phyloP scores from a whole-genome alignment of 2,888 invertebrate species.

The Nephrotoma appendiculata region DNA sequence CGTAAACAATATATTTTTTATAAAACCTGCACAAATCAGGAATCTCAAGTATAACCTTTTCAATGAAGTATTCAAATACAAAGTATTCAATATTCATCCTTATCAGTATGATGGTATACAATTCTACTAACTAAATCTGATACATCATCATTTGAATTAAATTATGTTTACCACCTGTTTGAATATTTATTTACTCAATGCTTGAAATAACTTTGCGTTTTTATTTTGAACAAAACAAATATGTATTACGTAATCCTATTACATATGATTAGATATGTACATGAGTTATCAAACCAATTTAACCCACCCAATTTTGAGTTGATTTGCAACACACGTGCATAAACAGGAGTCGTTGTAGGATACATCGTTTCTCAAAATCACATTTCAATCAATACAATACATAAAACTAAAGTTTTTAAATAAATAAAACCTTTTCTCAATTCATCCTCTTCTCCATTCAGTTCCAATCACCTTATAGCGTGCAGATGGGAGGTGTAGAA shows the following conservation, averaged over 20 bases:
- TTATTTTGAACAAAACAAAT: background rate
- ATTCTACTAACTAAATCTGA: background rate
- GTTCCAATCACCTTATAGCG: too few relatives aligned
- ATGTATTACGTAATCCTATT: background rate
- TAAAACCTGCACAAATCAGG: too few relatives aligned
- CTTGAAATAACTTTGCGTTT: background rate
- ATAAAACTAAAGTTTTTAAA: too few relatives aligned
- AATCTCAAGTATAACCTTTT: background rate
- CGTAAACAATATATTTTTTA: background rate
- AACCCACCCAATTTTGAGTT: too few relatives aligned
- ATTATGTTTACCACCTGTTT: background rate
- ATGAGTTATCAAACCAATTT: too few relatives aligned
- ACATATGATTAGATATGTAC: too few relatives aligned
- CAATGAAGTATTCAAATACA: background rate
- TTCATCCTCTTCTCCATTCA: too few relatives aligned
- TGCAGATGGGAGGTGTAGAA: background rate
- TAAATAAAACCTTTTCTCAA: too few relatives aligned
- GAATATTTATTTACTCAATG: background rate
- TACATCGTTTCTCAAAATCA: too few relatives aligned
- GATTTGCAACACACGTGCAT: too few relatives aligned
- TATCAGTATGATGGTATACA: background rate
- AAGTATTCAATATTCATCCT: background rate
- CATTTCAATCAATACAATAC: too few relatives aligned
- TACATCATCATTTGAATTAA: background rate
- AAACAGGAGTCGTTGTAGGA: too few relatives aligned